Conservation (phyloP, 2,113 vertebrate species). For the Pseudorasbora parva region DNA sequence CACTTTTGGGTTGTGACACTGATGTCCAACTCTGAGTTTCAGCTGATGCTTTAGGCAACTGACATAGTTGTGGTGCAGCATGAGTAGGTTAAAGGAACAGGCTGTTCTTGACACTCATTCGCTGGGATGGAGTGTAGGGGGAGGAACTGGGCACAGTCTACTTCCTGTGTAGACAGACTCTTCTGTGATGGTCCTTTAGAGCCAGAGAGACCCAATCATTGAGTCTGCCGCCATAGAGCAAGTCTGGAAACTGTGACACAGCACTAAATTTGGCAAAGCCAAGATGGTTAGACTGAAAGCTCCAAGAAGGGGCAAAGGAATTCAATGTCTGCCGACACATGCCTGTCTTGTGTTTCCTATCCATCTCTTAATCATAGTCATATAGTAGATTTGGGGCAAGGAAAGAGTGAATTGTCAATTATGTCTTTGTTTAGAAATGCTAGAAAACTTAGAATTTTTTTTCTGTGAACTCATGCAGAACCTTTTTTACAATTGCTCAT, state of each 20-base stretch:
- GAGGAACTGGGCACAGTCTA: conserved; percentile 9
- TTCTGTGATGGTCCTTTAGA: conserved; percentile 37
- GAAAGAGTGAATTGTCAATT: background rate
- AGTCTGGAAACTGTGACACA: conserved; percentile 22
- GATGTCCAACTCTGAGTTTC: background rate
- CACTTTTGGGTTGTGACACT: background rate
- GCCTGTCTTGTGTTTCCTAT: background rate
- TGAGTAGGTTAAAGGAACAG: conserved; percentile 25
- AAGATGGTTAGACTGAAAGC: conserved; percentile 5
- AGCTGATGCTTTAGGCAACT: background rate
- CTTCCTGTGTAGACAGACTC: conserved; percentile 38
- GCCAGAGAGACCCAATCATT: conserved; percentile 46
- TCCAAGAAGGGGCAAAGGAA: background rate
- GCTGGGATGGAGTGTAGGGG: background rate
- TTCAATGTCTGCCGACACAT: background rate
- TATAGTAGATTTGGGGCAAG: background rate
- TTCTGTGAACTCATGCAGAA: background rate
- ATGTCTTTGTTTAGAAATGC: background rate
- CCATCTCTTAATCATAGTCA: background rate
- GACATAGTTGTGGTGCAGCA: conserved; percentile 30
- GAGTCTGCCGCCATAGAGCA: background rate
- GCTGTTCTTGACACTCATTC: background rate
- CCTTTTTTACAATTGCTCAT: too few relatives aligned
- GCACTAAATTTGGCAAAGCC: background rate
- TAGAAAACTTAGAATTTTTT: background rate